Evolutionary conservation across 2,888 invertebrate genomes (phyloP), one percentile per base, ranked within the genome.

Genomic region (Ptilodon capucinus): DNA sequence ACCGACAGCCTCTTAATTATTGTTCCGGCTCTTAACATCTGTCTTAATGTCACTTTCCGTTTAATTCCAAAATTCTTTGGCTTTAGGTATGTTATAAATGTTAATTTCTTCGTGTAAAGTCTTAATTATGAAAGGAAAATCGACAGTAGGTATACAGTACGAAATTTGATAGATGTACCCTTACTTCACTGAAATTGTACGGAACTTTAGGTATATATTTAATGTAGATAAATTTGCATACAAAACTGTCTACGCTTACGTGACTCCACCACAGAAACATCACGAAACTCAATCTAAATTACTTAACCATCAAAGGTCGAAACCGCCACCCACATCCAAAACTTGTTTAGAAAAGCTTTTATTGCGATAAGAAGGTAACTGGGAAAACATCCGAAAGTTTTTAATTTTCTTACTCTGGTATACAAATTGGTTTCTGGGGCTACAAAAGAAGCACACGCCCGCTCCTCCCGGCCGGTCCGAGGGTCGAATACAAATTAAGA

Each of bases 1-100:
- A 84, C 84, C 85, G 88, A 83, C 88, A 81, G 83, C 86, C 86
- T 90, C 89, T 89, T 90, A 88, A 89, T 89, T 90, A 89, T 89
- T 87, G 86, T 86, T 82, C 83, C 81, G 80, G 81, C 82, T 81
- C 84, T 88, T 88, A 89, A 89, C 89, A 88, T 88, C 86, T 86
- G 87, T 86, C 87, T 89, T 87, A 84, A 84, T 80, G 84, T 86
- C 88, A 86, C 84, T 84, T 87, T 82, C 70, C 77, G 77, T 84
- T 86, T 85, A 84, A 86, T 86, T 81, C 78, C 64, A 65, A 79
- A 80, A 86, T 84, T 82, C 84, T 82, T 81, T 71, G 57, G 62
- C 70, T 62, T 70, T 69, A 53, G 68, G 69, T 70, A 72, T 77
- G 70, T 73, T 71, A 70, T 69, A 70, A 77, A 77, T 73, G 74